A percentile compares a stretch with the other conserved stretches of the same genome.
phyloP scores from a whole-genome alignment of 1,140 invertebrate species.

The Bombus impatiens region DNA sequence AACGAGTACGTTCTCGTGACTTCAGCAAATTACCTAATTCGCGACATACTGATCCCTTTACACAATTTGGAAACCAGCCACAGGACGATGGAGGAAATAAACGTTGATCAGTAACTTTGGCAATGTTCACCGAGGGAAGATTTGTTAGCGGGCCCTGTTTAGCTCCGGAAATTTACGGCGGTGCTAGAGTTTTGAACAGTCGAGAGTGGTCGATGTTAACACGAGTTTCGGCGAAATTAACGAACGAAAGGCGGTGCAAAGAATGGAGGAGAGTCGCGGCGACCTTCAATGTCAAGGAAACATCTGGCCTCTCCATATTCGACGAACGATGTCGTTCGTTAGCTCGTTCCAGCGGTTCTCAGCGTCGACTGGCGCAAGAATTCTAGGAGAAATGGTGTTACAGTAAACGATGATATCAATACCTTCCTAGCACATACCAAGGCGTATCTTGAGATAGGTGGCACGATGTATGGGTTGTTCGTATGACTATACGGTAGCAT shows the following conservation, averaged over 20 bases:
- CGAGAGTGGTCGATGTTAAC: neutral
- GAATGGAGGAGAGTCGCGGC: slow-evolving; percentile 17
- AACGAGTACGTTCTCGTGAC: slow-evolving; percentile 38
- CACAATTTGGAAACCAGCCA: neutral
- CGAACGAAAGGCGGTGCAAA: neutral
- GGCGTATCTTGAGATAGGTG: slow-evolving; percentile 54
- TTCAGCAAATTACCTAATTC: neutral
- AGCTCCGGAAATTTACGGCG: slow-evolving; percentile 28
- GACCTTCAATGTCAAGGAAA: slow-evolving; percentile 67
- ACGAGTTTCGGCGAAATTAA: neutral
- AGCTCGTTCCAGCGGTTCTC: slow-evolving; percentile 62
- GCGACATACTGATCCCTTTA: too few species aligned
- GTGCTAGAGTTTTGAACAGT: slow-evolving; percentile 24
- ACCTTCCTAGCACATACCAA: slow-evolving; percentile 34
- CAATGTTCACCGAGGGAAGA: neutral
- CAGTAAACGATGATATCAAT: slow-evolving; percentile 60
- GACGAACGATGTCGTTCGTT: slow-evolving; percentile 66
- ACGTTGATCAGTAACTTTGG: neutral
- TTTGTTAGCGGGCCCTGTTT: neutral
- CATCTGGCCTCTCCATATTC: slow-evolving; percentile 61
- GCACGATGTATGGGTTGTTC: slow-evolving; percentile 11
- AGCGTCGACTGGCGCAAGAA: slow-evolving; percentile 10
- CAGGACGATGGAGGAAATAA: neutral
- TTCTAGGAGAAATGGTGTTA: slow-evolving; percentile 58
- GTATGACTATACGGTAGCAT: slow-evolving; percentile 27